phyloP scores from a whole-genome alignment of 2,113 vertebrate genomes.

The Gymnocephalus cernua region DNA sequence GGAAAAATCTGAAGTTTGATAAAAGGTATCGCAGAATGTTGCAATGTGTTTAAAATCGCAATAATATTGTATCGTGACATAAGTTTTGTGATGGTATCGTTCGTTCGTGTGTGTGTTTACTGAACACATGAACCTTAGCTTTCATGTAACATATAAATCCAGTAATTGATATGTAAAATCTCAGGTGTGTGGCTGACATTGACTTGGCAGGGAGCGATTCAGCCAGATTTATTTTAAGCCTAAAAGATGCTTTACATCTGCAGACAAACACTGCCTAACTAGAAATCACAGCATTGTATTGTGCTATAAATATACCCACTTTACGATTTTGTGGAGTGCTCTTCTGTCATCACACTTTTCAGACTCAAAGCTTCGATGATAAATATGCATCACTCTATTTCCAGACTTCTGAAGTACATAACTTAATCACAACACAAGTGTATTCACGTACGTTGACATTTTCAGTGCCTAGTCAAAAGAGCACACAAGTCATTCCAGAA shows the following conservation, averaged over 20 bases:
- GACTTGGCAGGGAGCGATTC: conserved; percentile 1
- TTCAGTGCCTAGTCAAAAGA: background rate
- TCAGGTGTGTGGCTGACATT: conserved; percentile 31
- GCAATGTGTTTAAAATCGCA: too few relatives aligned
- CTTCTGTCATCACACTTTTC: too few relatives aligned
- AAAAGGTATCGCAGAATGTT: too few relatives aligned
- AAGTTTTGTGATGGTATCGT: too few relatives aligned
- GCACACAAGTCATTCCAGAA: too few relatives aligned
- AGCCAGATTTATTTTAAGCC: conserved; percentile 8
- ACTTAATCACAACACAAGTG: background rate
- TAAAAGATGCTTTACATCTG: background rate
- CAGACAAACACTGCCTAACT: background rate
- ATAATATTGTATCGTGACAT: too few relatives aligned
- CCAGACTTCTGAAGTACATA: too few relatives aligned
- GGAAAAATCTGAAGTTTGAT: too few relatives aligned
- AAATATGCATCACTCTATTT: background rate
- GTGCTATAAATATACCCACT: background rate
- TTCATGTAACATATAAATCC: conserved; percentile 20
- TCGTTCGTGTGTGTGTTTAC: background rate
- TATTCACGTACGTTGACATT: background rate
- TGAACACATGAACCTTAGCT: conserved; percentile 30
- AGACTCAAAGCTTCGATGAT: too few relatives aligned
- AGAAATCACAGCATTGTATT: background rate
- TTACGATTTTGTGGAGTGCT: too few relatives aligned
- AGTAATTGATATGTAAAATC: conserved; percentile 46